Percentiles rank a stretch among this genome's conserved stretches.
phyloP scores from a whole-genome alignment of 2,797 vertebrate species.

The Anableps anableps region DNA sequence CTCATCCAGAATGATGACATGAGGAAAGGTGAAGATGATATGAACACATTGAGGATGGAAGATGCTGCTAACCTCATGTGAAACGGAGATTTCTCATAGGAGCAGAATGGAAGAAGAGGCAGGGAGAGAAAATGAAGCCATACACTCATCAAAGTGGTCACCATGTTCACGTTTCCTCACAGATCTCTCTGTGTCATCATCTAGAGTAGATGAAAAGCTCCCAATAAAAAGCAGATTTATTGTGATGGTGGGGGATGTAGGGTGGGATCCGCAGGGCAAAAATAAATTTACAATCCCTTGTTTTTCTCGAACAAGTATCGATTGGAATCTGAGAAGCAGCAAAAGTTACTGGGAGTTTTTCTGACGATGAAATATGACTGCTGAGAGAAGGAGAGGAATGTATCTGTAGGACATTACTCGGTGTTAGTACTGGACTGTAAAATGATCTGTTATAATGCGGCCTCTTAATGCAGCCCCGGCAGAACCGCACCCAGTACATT shows the following conservation, averaged over 20 bases:
- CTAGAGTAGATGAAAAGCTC: constrained; percentile 49
- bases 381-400: constrained; percentile 4
- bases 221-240: constrained; percentile 71
- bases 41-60: neutral
- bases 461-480: constrained; percentile 55
- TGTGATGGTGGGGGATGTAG: constrained; percentile 7
- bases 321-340: constrained; percentile 29
- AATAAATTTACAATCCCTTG: constrained; percentile 51
- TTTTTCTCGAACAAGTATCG: constrained; percentile 34
- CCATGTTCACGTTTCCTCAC: constrained; percentile 27
- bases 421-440: constrained; percentile 46
- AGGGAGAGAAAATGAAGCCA: constrained; percentile 32
- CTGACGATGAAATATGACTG: constrained; percentile 19
- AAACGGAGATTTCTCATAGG: constrained; percentile 27
- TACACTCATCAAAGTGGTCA: constrained; percentile 32
- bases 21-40: constrained; percentile 20
- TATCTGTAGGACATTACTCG: constrained; percentile 8
- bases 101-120: constrained; percentile 34
- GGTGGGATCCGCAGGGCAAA: constrained; percentile 12
- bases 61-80: neutral
- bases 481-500: constrained; percentile 66
- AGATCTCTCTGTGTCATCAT: constrained; percentile 17
- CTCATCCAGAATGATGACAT: constrained; percentile 8
- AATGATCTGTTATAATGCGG: constrained; percentile 56
- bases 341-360: constrained; percentile 29